Conservation (phyloP, 2,113 vertebrate species). For the Brachionichthys hirsutus region DNA sequence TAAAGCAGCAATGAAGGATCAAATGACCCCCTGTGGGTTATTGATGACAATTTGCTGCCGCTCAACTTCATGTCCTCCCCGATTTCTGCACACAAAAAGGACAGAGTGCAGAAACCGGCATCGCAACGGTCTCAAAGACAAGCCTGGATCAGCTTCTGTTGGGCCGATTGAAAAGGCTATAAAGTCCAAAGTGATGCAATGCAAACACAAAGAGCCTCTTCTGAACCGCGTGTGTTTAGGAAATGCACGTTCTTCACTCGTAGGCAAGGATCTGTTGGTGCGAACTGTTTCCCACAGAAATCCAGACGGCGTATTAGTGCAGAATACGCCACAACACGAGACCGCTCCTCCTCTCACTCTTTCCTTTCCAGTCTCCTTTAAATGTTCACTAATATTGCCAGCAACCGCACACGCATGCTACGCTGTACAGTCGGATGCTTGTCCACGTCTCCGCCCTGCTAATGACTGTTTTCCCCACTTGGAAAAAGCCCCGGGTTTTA, state of each 20-base stretch:
- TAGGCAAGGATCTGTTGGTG: background rate
- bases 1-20: background rate
- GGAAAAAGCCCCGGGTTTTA: slow-evolving; percentile 13
- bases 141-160: too few species aligned
- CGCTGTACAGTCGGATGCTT: slow-evolving; percentile 18
- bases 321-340: slow-evolving; percentile 11
- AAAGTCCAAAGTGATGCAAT: too few species aligned
- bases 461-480: slow-evolving; percentile 7
- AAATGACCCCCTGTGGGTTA: background rate
- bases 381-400: slow-evolving; percentile 8
- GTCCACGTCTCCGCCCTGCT: slow-evolving; percentile 3
- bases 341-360: slow-evolving; percentile 24
- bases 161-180: too few species aligned
- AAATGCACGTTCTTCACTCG: background rate
- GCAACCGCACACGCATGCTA: slow-evolving; percentile 2
- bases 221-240: background rate
- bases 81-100: too few species aligned
- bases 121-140: too few species aligned
- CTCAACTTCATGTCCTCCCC: too few species aligned
- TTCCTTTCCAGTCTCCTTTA: slow-evolving; percentile 21
- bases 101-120: too few species aligned
- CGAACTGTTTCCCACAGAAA: slow-evolving; percentile 20
- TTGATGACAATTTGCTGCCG: background rate
- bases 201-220: background rate
- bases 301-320: slow-evolving; percentile 12